Conservation (phyloP, 1,140 invertebrate genomes). For the Nasonia longicornis region DNA sequence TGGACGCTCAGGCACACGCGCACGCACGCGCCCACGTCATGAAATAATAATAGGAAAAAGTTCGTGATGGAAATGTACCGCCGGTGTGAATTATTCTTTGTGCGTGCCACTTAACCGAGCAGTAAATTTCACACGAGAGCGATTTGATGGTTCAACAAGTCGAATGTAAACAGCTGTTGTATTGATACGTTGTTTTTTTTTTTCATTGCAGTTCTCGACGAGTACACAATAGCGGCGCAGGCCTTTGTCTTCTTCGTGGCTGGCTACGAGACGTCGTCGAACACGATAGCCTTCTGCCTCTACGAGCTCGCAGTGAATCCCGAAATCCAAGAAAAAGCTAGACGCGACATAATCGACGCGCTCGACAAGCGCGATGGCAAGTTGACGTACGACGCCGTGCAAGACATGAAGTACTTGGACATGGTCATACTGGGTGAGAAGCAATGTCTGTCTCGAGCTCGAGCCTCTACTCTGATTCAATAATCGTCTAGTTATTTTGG, state of each 20-base stretch:
- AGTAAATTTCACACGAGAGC: too few relatives aligned
- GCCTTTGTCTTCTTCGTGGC: constrained; percentile 79
- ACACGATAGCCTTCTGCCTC: constrained; percentile 75
- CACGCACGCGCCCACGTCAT: too few relatives aligned
- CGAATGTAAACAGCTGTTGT: neutral
- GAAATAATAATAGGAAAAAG: too few relatives aligned
- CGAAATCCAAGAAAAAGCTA: constrained; percentile 75
- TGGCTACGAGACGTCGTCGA: constrained; percentile 83
- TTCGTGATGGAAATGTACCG: too few relatives aligned
- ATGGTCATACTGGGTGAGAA: constrained; percentile 70
- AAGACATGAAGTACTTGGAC: constrained; percentile 74
- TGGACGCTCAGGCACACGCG: too few relatives aligned
- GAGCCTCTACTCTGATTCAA: too few relatives aligned
- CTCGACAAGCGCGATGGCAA: constrained; percentile 65
- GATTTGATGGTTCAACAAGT: too few relatives aligned
- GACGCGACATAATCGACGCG: constrained; percentile 73
- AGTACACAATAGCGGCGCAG: constrained; percentile 75
- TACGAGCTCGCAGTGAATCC: constrained; percentile 78
- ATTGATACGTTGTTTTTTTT: neutral
- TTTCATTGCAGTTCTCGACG: constrained; percentile 65
- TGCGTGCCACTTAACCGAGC: too few relatives aligned
- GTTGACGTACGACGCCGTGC: constrained; percentile 74
- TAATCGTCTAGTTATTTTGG: too few relatives aligned
- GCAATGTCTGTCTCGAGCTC: too few relatives aligned
- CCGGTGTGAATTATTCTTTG: too few relatives aligned